Evolutionary conservation across 2,113 vertebrate genomes (phyloP), one percentile per base, ranked within the genome.

Genomic region (Athene cunicularia): DNA sequence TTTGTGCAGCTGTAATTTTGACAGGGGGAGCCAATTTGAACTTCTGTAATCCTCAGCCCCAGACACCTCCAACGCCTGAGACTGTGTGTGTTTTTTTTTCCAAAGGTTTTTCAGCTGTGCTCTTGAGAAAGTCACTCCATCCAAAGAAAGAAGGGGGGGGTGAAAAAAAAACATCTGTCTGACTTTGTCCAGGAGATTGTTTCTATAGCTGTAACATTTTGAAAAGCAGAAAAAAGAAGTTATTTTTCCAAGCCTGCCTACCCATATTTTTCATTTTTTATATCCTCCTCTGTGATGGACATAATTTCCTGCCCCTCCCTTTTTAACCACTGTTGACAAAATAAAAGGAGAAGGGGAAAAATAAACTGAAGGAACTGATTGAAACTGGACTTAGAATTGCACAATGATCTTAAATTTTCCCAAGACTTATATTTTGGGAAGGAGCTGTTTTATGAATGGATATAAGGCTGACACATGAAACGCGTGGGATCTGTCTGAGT

Each of bases 371-470:
- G 96, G 96, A 97, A 97, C 95, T 83, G 91, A 94, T 85, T 97
- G 96, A 92, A 97, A 82, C 79, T 92, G 87, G 68, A 86, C 89
- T 97, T 86, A 86, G 95, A 86, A 96, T 98, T 98, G 88, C 91
- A 95, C 90, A 98, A 98, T 75, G 88, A 93, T 98, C 79, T 98
- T 97, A 88, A 97, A 93, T 97, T 96, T 97, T 97, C 79, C 97
- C 98, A 97, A 97, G 95, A 95, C 95, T 97, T 97, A 97, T 93
- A 97, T 97, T 98, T 98, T 97, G 93, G 96, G 97, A 98, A 93
- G 94, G 96, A 98, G 81, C 95, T 97, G 88, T 98, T 98, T 98
- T 98, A 98, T 98, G 98, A 98, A 98, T 98, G 98, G 97, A 97
- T 97, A 91, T 96, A 96, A 93, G 95, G 82, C 97, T 98, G 98